Base-by-base conservation (phyloP, 2,113 vertebrate genomes). In the Pterophyllum scalare region DNA sequence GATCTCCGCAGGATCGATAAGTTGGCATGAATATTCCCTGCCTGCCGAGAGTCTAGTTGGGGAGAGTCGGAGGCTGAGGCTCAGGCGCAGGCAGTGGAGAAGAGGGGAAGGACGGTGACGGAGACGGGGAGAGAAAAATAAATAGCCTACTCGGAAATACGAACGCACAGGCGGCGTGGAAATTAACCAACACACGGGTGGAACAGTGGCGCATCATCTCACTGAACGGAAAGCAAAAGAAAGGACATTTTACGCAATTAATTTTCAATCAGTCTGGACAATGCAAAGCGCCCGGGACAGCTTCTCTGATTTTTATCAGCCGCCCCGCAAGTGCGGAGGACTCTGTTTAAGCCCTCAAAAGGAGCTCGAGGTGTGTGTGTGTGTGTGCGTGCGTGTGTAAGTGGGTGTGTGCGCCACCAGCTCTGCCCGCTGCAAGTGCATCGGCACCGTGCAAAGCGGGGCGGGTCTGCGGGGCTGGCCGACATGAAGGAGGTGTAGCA, bases 21-120 rank as follows among this genome's bases (percentile, higher is more conserved):
- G 93, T 95, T 96, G 94, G 94, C 95, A 96, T 96, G 96, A 96
- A 96, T 96, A 96, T 96, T 96, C 95, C 95, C 95, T 94, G 95
- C 94, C 95, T 95, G 94, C 94, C 94, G 95, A 94, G 94, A 94
- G 95, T 94, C 93, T 95, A 96, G 95, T 95, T 92, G 94, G 95
- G 95, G 95, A 95, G 95, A 96, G 95, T 95, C 94, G 93, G 96
- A 94, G 94, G 91, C 90, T 94, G 82, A 93, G 94, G 91, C 94
- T 95, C 94, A 96, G 95, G 95, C 93, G 93, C 87, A 93, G 93
- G 90, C 92, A 95, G 94, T 81, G 94, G 92, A 93, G 88, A 86
- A 90, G 91, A 95, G 88, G 88, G 85, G 85, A 94, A 94, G 94
- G 93, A 95, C 77, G 90, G 92, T 87, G 84, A 91, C 89, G 80